These are phyloP conservation scores for Gallinago stenura DNA, from an alignment of 2,797 vertebrate species.

Conservation along the genomic window DNA sequence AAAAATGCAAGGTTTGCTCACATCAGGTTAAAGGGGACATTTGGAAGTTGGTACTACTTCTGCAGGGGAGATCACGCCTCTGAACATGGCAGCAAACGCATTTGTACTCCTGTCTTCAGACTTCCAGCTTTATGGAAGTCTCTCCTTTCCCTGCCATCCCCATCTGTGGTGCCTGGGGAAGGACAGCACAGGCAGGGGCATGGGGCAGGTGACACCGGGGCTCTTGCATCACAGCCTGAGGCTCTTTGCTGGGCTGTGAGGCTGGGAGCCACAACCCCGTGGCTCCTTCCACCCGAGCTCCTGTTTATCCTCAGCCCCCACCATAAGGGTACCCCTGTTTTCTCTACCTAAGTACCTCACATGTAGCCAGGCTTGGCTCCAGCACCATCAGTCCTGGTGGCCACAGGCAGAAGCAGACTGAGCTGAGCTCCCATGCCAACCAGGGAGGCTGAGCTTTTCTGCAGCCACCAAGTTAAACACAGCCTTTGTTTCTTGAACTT, in stretches of 20 bases:
- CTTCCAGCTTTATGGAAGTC: background rate
- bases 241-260: background rate
- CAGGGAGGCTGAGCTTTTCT: background rate
- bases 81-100: background rate
- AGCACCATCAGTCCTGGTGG: background rate
- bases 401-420: background rate
- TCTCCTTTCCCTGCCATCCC: background rate
- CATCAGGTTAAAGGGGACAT: background rate
- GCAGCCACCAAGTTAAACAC: background rate
- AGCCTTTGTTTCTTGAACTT: background rate
- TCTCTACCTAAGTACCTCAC: background rate
- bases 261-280: rapidly evolving
- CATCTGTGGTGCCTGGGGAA: rapidly evolving
- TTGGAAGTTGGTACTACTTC: background rate
- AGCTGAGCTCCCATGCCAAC: background rate
- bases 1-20: background rate
- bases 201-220: rapidly evolving
- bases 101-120: background rate
- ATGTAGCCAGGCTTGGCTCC: background rate
- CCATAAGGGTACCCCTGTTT: background rate
- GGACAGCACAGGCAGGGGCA: background rate
- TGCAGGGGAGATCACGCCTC: background rate
- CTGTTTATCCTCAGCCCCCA: background rate
- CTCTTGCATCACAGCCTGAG: background rate
- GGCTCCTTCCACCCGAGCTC: background rate